Evolutionary conservation across 2,113 vertebrate genomes (phyloP).

Genomic region (Mungos mungo): DNA sequence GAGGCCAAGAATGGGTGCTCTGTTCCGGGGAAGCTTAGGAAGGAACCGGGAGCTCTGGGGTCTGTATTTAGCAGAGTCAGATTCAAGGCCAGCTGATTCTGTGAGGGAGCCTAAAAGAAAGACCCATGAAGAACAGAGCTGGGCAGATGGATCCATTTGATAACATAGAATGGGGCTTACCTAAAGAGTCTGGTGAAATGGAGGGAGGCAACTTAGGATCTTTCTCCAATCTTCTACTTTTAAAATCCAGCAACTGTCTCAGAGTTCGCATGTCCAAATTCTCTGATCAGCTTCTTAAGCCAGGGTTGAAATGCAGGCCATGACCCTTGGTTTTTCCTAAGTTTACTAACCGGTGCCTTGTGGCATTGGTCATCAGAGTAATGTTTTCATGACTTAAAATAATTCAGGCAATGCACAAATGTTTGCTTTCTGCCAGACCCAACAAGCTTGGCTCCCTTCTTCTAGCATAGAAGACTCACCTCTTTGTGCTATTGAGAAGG

Average conservation of each 20-base stretch:
- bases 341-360: not conserved
- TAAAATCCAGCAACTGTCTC: not conserved
- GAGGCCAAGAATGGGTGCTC: not conserved
- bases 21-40: not conserved
- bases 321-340: not conserved
- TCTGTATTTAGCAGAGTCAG: not conserved
- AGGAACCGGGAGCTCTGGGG: not conserved
- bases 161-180: not conserved
- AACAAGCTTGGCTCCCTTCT: not conserved
- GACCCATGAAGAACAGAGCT: not conserved
- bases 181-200: not conserved
- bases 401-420: constrained; percentile 42
- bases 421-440: constrained; percentile 8
- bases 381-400: constrained; percentile 55
- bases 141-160: not conserved
- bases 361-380: not conserved
- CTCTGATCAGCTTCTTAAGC: not conserved
- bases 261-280: not conserved
- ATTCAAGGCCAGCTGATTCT: not conserved
- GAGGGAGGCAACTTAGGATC: not conserved
- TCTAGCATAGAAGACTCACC: not conserved
- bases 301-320: not conserved
- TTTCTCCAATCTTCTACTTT: not conserved
- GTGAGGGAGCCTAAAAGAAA: not conserved
- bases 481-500: constrained; percentile 7